Conservation (phyloP, 2,888 invertebrate genomes). For the Holacanthella duospinosa region DNA sequence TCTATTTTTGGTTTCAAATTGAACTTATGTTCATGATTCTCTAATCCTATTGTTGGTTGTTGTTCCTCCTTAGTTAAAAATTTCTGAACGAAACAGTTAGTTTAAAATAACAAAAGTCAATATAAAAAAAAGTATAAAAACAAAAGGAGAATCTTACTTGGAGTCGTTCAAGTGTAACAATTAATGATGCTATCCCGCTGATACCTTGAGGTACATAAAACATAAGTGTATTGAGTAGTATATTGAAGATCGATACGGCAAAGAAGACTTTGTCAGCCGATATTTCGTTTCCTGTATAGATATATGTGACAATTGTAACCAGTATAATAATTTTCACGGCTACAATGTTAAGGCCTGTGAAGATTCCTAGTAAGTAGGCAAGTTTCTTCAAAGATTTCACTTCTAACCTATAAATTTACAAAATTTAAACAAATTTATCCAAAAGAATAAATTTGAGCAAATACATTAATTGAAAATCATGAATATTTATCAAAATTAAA, state of each 20-base stretch:
- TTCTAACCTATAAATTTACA: slow-evolving; percentile 53
- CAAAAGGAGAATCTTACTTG: slow-evolving; percentile 45
- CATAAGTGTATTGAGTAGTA: slow-evolving; percentile 13
- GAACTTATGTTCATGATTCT: too few species aligned
- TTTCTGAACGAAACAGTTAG: too few species aligned
- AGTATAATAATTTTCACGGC: slow-evolving; percentile 49
- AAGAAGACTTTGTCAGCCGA: slow-evolving; percentile 55
- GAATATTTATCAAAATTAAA: too few species aligned
- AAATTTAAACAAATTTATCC: neutral
- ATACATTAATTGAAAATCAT: too few species aligned
- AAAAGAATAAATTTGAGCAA: too few species aligned
- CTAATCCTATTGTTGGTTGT: too few species aligned
- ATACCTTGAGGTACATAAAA: slow-evolving; percentile 20
- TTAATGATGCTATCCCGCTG: slow-evolving; percentile 40
- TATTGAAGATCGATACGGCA: slow-evolving; percentile 14
- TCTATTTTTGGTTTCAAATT: too few species aligned
- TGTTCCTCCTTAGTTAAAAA: too few species aligned
- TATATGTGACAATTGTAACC: slow-evolving; percentile 29
- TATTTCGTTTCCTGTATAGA: slow-evolving; percentile 25
- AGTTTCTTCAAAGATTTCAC: slow-evolving; percentile 55
- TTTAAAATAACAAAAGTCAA: too few species aligned
- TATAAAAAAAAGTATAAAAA: too few species aligned
- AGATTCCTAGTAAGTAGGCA: slow-evolving; percentile 53
- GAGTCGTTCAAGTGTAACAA: slow-evolving; percentile 61
- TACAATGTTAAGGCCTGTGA: slow-evolving; percentile 54